Evolutionary conservation across 2,888 invertebrate genomes (phyloP), one percentile per base, ranked within the genome.

Genomic region (Tetrapedia diversipes): DNA sequence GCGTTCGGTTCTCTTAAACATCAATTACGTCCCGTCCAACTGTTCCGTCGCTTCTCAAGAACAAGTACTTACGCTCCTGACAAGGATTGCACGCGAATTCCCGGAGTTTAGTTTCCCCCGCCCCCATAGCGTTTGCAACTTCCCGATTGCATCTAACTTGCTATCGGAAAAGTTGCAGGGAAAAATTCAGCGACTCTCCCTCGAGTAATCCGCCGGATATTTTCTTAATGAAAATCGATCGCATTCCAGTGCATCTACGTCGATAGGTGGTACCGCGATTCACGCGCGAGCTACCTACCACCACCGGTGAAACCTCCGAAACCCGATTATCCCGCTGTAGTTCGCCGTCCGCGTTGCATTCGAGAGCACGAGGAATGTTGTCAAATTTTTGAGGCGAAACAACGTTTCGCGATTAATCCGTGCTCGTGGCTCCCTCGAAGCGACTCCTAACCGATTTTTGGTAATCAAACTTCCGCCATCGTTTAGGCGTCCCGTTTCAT

Each of bases 191-290:
- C 19, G 29, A 10, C 41, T 32, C 29, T n/a, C n/a, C n/a, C 8
- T 1, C 32, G 49, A 32, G 22, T 56, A 59, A 47, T 53, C 65
- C 59, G 27, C 24, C n/a, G 24, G 11, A 53, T 56, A 79, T 56
- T 69, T 74, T 74, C 59, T 71, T 68, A 79, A 60, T 45, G 79
- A 43, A 79, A 79, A 78, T 79, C 68, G 79, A 79, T 73, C 61
- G 57, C 2, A 22, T 22, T 14, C 16, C 14, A 2, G 10, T 16
- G 39, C 11, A 39, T 39, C 37, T 10, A 7, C 16, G 8, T 2
- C 19, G 10, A 22, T 22, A 8, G 1, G 0, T 24, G 24, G 14
- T 14, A 2, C 7, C 22, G 39, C 10, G 2, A 64, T 24, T 22
- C 29, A n/a, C 24, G 16, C 22, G n/a, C 29, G 19, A 27, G 11